Percentiles rank a stretch among this genome's conserved stretches.
Evolutionary conservation across 2,113 vertebrate genomes (phyloP).

Genomic region (Oxyruncus cristatus): DNA sequence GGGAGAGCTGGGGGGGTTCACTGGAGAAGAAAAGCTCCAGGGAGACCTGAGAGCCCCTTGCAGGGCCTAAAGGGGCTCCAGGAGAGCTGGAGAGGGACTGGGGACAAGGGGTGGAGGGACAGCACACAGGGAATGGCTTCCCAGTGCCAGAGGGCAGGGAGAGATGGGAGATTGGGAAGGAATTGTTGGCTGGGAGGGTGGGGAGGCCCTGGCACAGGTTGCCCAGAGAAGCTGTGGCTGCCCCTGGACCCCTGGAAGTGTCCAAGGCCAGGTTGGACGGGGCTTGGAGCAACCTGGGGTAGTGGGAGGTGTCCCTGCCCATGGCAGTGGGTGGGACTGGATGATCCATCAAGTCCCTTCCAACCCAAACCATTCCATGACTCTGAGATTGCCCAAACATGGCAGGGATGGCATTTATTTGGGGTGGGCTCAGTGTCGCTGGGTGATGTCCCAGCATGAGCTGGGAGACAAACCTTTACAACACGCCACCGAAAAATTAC

Average conservation of each 20-base stretch:
- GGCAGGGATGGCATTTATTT: neutral
- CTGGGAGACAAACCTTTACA: accelerated
- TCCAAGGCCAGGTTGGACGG: neutral
- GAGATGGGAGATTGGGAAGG: neutral
- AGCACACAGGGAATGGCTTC: neutral
- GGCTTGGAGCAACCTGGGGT: neutral
- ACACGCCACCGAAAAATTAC: neutral
- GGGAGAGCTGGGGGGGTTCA: neutral
- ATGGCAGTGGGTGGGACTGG: neutral
- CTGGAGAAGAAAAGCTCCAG: neutral
- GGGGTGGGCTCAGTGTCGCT: neutral
- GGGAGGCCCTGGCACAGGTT: neutral
- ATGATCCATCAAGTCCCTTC: neutral
- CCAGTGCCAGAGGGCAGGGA: neutral
- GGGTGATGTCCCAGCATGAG: neutral
- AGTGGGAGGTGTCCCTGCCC: neutral
- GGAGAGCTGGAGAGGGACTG: neutral
- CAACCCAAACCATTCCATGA: too few species aligned
- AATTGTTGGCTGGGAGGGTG: neutral
- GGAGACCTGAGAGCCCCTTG: neutral
- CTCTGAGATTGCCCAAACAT: neutral
- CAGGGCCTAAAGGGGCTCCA: neutral
- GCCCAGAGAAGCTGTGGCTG: neutral
- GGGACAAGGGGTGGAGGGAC: neutral
- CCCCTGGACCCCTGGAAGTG: neutral